Conservation (phyloP, 2,113 vertebrate genomes). For the Lycaon pictus region DNA sequence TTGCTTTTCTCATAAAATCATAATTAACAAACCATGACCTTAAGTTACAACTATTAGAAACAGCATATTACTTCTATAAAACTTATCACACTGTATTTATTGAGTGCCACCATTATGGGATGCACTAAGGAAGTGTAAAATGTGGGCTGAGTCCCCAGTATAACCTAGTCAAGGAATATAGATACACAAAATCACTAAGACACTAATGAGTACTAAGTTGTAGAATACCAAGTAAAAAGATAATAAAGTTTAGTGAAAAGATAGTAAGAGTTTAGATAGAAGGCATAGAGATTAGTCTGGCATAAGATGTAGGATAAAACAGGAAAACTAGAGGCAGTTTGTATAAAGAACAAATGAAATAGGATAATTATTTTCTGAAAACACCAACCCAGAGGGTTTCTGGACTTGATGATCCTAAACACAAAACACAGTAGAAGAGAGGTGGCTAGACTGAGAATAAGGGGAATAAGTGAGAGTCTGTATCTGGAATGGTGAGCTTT, state of each 20-base stretch:
- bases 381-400: neutral
- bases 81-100: neutral
- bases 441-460: neutral
- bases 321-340: neutral
- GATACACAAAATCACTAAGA: constrained; percentile 11
- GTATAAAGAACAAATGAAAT: constrained; percentile 14
- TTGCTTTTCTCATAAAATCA: constrained; percentile 49
- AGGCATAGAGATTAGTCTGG: constrained; percentile 20
- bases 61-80: constrained; percentile 34
- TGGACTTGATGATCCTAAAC: neutral
- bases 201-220: neutral
- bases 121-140: neutral
- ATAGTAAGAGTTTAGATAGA: constrained; percentile 3
- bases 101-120: neutral
- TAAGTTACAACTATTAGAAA: neutral
- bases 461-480: neutral
- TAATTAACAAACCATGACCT: neutral
- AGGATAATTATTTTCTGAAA: constrained; percentile 22
- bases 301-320: neutral
- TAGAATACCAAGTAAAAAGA: neutral
- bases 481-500: neutral
- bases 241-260: neutral
- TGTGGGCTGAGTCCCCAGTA: neutral
- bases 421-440: neutral
- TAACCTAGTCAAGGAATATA: constrained; percentile 8